Evolutionary conservation across 2,797 vertebrate species (phyloP).

Genomic region (Hydrophis major): DNA sequence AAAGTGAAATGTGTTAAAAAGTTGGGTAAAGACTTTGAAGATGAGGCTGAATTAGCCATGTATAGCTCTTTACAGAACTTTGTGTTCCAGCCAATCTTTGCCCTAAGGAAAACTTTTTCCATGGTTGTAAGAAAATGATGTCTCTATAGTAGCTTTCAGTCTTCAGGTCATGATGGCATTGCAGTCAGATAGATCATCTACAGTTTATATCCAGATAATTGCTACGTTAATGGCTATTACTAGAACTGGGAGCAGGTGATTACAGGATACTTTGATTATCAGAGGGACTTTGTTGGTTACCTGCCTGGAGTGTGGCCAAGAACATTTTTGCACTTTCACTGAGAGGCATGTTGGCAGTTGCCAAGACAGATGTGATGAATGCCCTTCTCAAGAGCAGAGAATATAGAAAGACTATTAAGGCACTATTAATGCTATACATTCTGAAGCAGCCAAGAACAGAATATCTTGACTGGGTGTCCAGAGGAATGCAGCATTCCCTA

Average conservation of each 20-base stretch:
- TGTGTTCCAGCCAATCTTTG: not conserved
- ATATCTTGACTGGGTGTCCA: not conserved
- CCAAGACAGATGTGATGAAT: not conserved
- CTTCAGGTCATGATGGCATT: not conserved
- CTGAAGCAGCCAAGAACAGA: not conserved
- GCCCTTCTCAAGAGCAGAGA: not conserved
- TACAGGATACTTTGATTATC: not conserved
- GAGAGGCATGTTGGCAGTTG: not conserved
- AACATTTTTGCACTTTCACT: not conserved
- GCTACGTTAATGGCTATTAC: not conserved
- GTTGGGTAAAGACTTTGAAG: not conserved
- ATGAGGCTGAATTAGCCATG: not conserved
- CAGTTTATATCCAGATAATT: not conserved
- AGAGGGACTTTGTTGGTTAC: not conserved
- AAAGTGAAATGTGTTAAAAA: not conserved
- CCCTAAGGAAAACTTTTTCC: not conserved
- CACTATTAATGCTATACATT: not conserved
- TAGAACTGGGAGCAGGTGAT: not conserved
- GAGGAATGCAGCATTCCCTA: not conserved
- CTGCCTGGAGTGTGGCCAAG: not conserved
- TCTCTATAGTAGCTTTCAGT: not conserved
- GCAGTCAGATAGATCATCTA: not conserved
- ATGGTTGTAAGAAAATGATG: not conserved
- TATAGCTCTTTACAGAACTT: not conserved
- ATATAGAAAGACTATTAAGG: not conserved